Evolutionary conservation across 2,888 invertebrate genomes (phyloP), one percentile per base, ranked within the genome.

Genomic region (Plagodis dolabraria): DNA sequence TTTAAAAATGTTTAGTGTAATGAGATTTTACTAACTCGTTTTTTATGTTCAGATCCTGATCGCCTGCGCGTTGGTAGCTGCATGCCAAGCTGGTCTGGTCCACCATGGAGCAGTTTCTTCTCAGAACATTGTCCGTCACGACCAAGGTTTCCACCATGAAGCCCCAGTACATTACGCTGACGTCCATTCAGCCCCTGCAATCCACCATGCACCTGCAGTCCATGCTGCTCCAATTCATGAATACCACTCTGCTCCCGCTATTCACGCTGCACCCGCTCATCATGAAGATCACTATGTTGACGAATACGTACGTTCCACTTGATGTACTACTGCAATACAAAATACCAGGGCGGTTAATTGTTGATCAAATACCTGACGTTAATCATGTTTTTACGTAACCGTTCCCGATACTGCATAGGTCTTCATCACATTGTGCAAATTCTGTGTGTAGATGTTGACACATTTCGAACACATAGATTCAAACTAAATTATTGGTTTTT

Each of bases 21-120:
- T n/a, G n/a, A 6, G 38, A 22, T 22, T 22, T 22, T 22, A n/a
- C 22, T 22, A 22, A 22, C 22, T 2, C 38, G 9, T 8, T 47
- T 67, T 72, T 68, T 52, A 10, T 66, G 61, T 64, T 50, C 60
- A 90, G 92, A 76, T 92, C 66, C 67, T 89, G 64, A 69, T 86
- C 33, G 74, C 83, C 38, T 90, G 85, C 65, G 86, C 89, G 52
- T 63, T 91, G 56, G 76, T 86, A 69, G 89, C 87, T 5, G 83
- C 75, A 55, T 86, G 90, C 77, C 87, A 85, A 54, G 92, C 90
- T 62, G 91, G 92, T 60, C 72, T 83, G 43, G 52, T 89, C 47
- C 91, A 92, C 67, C 91, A 92, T 56, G 88, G 87, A 4, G 92
- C 93, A 5, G 85, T 93, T 2, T 89, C 93, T 0, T 87, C 92